These are phyloP conservation scores for Meles meles DNA, from an alignment of 2,113 vertebrate species.

Conservation along the genomic window DNA sequence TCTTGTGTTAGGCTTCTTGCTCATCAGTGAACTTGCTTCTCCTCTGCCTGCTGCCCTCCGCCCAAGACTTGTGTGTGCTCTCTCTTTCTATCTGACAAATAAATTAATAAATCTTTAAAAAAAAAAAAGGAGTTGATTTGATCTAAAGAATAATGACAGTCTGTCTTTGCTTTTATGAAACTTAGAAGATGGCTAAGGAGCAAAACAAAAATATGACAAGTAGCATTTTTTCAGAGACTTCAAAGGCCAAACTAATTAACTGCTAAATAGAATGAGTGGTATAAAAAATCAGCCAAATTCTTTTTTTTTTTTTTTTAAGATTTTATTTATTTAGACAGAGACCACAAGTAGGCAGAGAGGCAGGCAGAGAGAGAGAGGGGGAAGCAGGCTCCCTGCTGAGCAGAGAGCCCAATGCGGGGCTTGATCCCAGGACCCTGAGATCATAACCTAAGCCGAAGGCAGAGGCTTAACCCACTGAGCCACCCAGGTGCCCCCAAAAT, in stretches of 20 bases:
- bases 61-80: neutral
- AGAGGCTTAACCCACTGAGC: too few species aligned
- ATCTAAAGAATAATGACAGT: neutral
- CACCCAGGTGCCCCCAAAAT: too few species aligned
- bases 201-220: neutral
- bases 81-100: neutral
- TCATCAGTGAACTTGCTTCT: neutral
- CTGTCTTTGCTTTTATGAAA: neutral
- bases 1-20: neutral
- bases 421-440: too few species aligned
- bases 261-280: neutral
- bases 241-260: slow-evolving; percentile 7
- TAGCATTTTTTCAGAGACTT: slow-evolving; percentile 33
- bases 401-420: too few species aligned
- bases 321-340: too few species aligned
- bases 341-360: too few species aligned
- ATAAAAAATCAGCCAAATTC: neutral
- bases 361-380: too few species aligned
- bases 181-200: neutral
- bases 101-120: neutral
- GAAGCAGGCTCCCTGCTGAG: too few species aligned
- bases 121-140: neutral
- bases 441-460: too few species aligned
- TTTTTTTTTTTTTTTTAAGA: too few species aligned
- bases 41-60: neutral